phyloP scores from a whole-genome alignment of 1,140 invertebrate genomes.

The Coenobita brevimanus region DNA sequence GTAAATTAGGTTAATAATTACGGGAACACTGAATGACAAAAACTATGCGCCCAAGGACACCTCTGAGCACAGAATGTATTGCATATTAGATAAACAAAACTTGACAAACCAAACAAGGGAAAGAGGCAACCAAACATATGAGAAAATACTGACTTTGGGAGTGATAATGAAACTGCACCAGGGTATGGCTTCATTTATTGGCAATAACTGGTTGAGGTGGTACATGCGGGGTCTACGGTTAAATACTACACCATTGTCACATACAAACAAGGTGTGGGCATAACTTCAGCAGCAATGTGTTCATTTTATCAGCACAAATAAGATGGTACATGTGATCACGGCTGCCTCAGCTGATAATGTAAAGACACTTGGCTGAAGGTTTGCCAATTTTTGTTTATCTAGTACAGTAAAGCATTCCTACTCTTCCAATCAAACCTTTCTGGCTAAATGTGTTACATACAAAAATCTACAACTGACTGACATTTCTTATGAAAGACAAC shows the following conservation, averaged over 20 bases:
- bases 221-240: conserved; percentile 40
- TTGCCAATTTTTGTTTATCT: conserved; percentile 67
- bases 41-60: conserved; percentile 59
- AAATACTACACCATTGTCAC: conserved; percentile 58
- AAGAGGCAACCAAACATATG: conserved; percentile 72
- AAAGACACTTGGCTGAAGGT: conserved; percentile 62
- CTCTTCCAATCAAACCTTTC: conserved; percentile 24
- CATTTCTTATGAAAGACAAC: conserved; percentile 46
- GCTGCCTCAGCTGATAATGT: conserved; percentile 69
- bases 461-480: background rate
- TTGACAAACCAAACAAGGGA: conserved; percentile 70
- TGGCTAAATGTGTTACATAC: background rate
- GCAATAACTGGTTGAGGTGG: conserved; percentile 57
- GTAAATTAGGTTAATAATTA: conserved; percentile 2
- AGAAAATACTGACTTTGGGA: conserved; percentile 71
- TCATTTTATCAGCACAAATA: conserved; percentile 48
- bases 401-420: conserved; percentile 54
- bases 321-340: conserved; percentile 63
- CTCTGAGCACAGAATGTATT: conserved; percentile 18
- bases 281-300: conserved; percentile 59
- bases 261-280: conserved; percentile 58
- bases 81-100: conserved; percentile 68
- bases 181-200: conserved; percentile 61
- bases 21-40: conserved; percentile 29
- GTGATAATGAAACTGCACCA: conserved; percentile 59